Base-by-base conservation (phyloP, 2,888 invertebrate species). In the Amphipoea lucens region DNA sequence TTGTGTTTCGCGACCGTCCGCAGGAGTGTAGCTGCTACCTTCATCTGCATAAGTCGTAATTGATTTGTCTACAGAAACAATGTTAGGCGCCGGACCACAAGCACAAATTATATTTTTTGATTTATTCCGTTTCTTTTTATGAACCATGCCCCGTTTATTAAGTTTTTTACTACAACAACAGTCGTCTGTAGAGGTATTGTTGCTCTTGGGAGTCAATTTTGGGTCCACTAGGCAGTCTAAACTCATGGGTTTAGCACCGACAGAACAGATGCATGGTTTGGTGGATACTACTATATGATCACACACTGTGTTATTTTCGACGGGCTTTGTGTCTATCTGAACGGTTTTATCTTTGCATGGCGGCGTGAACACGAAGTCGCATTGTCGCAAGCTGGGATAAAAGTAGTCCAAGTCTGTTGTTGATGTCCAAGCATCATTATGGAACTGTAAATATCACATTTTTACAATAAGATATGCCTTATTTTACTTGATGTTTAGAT, bases 381-480 rank as follows among this genome's bases (percentile, higher is more conserved):
- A 81, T 57, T 84, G 82, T 57, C 92, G 92, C 42, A 93, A 74
- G 62, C 83, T 86, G 9, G 95, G 95, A 78, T 89, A 94, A 89
- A 97, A 97, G 84, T 94, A 95, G 74, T 92, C 92, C 42, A 97
- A 91, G 82, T 97, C 97, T 40, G 96, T 94, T 9, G 97, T 96
- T 7, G 97, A 97, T 23, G 96, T 95, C 80, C 92, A 91, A 63
- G 82, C 85, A 86, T 97, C 96, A 81, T 94, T 94, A 88, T 97
- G 97, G 84, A 97, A 97, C 97, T 97, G 93, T 40, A 79, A 86
- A 81, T 67, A 92, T 29, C 1, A 42, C 20, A n/a, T 17, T 45
- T 42, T 42, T 91, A 72, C 29, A 77, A 74, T 68, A 29, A 45
- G 12, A 67, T 42, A 60, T 42, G 7, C 2, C 4, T 68, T 23